Evolutionary conservation across 2,113 vertebrate genomes (phyloP), one percentile per base, ranked within the genome.

Genomic region (Dasyprocta punctata): DNA sequence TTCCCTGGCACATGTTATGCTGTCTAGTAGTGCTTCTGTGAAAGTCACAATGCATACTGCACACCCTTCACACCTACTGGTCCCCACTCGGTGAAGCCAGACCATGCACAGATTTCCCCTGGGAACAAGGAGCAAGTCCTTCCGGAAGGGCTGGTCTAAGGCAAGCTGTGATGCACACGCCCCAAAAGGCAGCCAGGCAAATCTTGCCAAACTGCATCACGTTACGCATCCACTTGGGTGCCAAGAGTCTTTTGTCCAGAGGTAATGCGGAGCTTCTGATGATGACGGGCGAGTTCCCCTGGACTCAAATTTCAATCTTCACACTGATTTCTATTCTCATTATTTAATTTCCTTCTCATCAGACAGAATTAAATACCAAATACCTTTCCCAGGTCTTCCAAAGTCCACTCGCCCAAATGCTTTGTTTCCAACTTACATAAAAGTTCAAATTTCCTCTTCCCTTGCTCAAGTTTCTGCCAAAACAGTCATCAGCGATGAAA

Each of bases 341-440:
- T 95, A 92, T 95, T 98, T 97, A 95, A 98, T 96, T 97, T 97
- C 96, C 98, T 97, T 67, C 96, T 97, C 97, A 94, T 95, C 80
- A 47, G 26, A 81, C 90, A 65, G 96, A 97, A 97, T 83, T 63
- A 86, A 97, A 96, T 60, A 78, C 95, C 44, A 24, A 96, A 97
- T 88, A 80, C 96, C 69, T 33, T 92, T 96, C 78, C 92, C 94
- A 94, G 92, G 90, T 94, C 96, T 96, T 89, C 92, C 90, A 69
- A 94, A 97, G 95, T 92, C 96, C 96, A 92, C 47, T 92, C 0
- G 6, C 78, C 86, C 63, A 3, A 58, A 73, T 4, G 96, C 89
- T 98, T 97, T 98, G 94, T 97, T 95, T 96, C 80, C 78, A 89
- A 96, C 96, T 96, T 97, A 93, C 3, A 81, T 97, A 94, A 96